Conservation (phyloP, 1,140 invertebrate genomes). For the Drosophila grimshawi region DNA sequence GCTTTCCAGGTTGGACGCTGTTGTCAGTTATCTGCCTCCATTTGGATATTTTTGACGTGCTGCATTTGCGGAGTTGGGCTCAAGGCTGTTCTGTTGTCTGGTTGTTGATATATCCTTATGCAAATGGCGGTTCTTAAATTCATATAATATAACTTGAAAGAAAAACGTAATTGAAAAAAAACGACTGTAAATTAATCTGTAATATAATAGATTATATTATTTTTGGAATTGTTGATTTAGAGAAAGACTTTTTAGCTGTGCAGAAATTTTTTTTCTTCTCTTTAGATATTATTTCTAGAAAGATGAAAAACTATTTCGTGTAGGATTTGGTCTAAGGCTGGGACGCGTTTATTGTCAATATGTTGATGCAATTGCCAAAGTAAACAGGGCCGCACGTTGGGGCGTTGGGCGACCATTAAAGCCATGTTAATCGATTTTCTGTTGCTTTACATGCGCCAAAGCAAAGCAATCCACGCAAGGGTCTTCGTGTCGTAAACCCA, state of each 20-base stretch:
- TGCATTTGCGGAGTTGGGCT: slow-evolving; percentile 65
- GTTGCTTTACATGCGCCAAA: slow-evolving; percentile 56
- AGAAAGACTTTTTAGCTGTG: too few relatives aligned
- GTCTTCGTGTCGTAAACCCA: too few relatives aligned
- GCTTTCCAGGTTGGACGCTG: slow-evolving; percentile 17
- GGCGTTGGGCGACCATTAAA: slow-evolving; percentile 59
- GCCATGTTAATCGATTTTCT: slow-evolving; percentile 79
- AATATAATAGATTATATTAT: too few relatives aligned
- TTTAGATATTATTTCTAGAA: too few relatives aligned
- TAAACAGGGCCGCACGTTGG: slow-evolving; percentile 4
- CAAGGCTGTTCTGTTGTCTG: slow-evolving; percentile 20
- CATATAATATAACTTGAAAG: too few relatives aligned
- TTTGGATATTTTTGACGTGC: slow-evolving; percentile 74
- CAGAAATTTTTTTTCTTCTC: too few relatives aligned
- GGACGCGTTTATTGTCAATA: slow-evolving; percentile 47
- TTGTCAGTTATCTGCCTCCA: slow-evolving; percentile 60
- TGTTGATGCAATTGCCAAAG: slow-evolving; percentile 51
- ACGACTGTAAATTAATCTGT: too few relatives aligned
- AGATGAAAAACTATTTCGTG: too few relatives aligned
- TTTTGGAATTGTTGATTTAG: too few relatives aligned
- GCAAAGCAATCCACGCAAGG: slow-evolving; percentile 3
- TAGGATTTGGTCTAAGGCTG: neutral
- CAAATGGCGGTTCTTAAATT: too few relatives aligned
- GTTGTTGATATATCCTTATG: too few relatives aligned
- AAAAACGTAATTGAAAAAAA: too few relatives aligned